A percentile compares a stretch with the other conserved stretches of the same genome.
These are phyloP conservation scores for Papilio demoleus DNA, from an alignment of 2,888 invertebrate genomes.

Conservation along the genomic window DNA sequence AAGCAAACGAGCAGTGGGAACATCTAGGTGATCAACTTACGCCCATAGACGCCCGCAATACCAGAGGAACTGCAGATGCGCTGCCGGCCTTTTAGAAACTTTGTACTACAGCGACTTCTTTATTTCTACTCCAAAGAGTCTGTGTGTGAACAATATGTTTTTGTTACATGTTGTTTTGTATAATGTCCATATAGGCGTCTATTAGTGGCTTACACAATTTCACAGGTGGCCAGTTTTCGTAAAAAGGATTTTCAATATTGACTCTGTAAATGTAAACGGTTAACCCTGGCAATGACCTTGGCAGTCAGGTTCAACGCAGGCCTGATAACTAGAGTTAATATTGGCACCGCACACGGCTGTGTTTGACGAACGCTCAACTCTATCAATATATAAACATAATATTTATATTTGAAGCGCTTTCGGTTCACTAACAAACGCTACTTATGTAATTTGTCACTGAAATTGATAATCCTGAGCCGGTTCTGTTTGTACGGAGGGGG, in stretches of 20 bases:
- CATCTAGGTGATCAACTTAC: too few species aligned
- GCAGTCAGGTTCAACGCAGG: constrained; percentile 65
- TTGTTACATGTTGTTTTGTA: not conserved
- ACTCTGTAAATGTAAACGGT: constrained; percentile 49
- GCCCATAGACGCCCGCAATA: too few species aligned
- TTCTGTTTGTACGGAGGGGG: constrained; percentile 50
- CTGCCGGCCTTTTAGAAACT: too few species aligned
- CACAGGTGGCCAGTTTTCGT: constrained; percentile 43
- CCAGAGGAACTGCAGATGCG: too few species aligned
- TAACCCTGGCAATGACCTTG: constrained; percentile 76
- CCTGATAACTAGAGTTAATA: constrained; percentile 82
- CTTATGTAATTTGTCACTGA: constrained; percentile 79
- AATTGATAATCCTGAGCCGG: constrained; percentile 71
- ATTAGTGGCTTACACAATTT: constrained; percentile 34
- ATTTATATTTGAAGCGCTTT: constrained; percentile 80
- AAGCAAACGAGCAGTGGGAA: too few species aligned
- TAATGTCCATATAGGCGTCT: constrained; percentile 6
- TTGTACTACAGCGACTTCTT: too few species aligned
- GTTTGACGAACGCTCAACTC: constrained; percentile 81
- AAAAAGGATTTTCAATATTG: constrained; percentile 50
- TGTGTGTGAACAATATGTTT: not conserved
- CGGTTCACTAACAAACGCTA: constrained; percentile 63
- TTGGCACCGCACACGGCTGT: constrained; percentile 77
- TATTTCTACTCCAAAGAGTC: not conserved
- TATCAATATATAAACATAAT: constrained; percentile 84